Percentiles rank a stretch among this genome's conserved stretches.
Conservation (phyloP, 2,113 vertebrate genomes). For the Myodes glareolus region DNA sequence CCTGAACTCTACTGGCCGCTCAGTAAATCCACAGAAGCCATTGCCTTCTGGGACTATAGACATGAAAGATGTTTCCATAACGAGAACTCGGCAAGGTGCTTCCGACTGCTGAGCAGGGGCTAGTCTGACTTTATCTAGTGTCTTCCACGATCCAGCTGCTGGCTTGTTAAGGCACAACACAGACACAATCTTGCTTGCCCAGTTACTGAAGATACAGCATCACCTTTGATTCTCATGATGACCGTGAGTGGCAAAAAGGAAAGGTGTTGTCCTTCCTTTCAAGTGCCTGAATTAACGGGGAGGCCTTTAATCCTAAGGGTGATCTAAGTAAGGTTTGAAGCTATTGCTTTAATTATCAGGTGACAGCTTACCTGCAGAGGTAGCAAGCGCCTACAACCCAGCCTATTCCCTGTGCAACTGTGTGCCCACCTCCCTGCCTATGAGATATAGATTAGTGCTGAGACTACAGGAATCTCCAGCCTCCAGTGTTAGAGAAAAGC, state of each 20-base stretch:
- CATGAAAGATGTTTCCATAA: not conserved
- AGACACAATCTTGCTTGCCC: not conserved
- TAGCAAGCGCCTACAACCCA: not conserved
- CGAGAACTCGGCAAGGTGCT: not conserved
- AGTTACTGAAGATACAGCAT: not conserved
- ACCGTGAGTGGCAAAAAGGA: not conserved
- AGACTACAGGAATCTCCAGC: not conserved
- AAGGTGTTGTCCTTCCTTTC: not conserved
- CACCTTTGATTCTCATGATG: not conserved
- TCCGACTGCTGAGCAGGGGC: not conserved
- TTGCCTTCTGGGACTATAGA: not conserved
- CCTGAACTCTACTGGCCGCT: no score
- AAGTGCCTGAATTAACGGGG: not conserved
- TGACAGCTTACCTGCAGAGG: not conserved
- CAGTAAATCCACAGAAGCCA: not conserved
- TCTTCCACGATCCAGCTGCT: not conserved
- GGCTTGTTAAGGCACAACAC: not conserved
- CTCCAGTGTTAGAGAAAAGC: not conserved
- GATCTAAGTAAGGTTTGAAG: not conserved
- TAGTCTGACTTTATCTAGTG: not conserved
- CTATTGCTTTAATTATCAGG: not conserved
- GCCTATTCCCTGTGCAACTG: not conserved
- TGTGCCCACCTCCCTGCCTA: not conserved
- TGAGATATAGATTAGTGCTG: not conserved
- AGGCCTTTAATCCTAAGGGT: not conserved